phyloP scores from a whole-genome alignment of 2,888 invertebrate species.

The Argyra leucocephala region DNA sequence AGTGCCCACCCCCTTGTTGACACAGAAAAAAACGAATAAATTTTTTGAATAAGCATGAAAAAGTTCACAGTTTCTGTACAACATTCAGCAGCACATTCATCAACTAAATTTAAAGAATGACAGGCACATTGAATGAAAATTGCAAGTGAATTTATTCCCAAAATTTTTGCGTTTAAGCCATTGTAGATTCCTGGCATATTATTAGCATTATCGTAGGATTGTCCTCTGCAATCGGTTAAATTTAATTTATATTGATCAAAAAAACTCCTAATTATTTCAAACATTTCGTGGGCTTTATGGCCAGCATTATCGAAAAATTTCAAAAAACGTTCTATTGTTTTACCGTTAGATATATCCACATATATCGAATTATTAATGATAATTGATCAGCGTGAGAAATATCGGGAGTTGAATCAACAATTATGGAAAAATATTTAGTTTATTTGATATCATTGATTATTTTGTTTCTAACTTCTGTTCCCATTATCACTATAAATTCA shows the following conservation, averaged over 20 bases:
- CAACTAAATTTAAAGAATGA: constrained; percentile 31
- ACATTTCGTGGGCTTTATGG: constrained; percentile 12
- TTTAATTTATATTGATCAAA: constrained; percentile 8
- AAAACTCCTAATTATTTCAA: constrained; percentile 27
- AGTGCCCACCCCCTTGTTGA: too few species aligned
- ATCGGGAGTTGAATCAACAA: constrained; percentile 33
- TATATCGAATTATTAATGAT: constrained; percentile 30
- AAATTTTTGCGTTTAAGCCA: constrained; percentile 30
- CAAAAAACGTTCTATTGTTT: constrained; percentile 14
- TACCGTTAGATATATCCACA: constrained; percentile 22
- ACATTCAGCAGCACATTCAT: constrained; percentile 15
- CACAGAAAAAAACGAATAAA: too few species aligned
- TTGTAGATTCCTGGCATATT: constrained; percentile 27
- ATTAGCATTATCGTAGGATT: constrained; percentile 23
- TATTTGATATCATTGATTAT: constrained; percentile 22
- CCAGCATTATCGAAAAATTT: constrained; percentile 9
- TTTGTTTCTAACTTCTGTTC: constrained; percentile 24
- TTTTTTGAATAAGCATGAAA: too few species aligned
- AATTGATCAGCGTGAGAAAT: constrained; percentile 32
- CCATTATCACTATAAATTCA: constrained; percentile 27
- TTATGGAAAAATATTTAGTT: constrained; percentile 29
- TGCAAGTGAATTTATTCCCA: constrained; percentile 26
- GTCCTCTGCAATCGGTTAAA: constrained; percentile 13
- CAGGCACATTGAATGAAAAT: constrained; percentile 30
- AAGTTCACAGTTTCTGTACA: constrained; percentile 5